Percentiles rank a stretch among this genome's conserved stretches.
phyloP scores from a whole-genome alignment of 2,113 vertebrate species.

The Pedetes capensis region DNA sequence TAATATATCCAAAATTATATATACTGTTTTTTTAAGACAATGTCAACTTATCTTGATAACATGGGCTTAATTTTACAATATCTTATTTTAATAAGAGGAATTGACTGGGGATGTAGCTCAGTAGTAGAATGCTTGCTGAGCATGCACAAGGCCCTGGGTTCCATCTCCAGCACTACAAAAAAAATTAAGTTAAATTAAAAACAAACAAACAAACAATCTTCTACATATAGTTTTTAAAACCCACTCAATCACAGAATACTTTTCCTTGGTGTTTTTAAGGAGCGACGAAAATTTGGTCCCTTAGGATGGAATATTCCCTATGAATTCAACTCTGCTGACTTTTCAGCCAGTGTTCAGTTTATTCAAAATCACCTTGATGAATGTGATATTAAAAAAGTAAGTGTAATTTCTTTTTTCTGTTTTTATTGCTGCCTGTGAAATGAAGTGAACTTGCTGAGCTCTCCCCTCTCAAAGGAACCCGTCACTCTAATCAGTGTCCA shows the following conservation, averaged over 20 bases:
- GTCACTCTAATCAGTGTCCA: background rate
- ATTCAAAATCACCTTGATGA: conserved; percentile 87
- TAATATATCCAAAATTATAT: background rate
- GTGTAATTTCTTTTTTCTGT: background rate
- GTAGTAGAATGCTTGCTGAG: background rate
- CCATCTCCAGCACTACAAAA: background rate
- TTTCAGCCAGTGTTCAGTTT: conserved; percentile 85
- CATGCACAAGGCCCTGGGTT: background rate
- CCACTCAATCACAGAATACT: background rate
- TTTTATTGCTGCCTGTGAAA: background rate
- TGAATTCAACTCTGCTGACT: conserved; percentile 87
- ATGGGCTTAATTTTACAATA: conserved; percentile 40
- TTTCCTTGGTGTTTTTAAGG: conserved; percentile 79
- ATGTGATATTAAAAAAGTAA: conserved; percentile 86
- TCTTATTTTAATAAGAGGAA: background rate
- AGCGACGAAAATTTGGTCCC: conserved; percentile 86
- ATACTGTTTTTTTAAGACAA: background rate
- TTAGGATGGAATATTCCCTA: conserved; percentile 89
- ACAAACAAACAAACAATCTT: background rate
- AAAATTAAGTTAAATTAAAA: too few relatives aligned
- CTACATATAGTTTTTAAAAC: background rate
- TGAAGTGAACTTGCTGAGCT: background rate
- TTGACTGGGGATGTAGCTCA: background rate
- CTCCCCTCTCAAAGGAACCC: too few relatives aligned
- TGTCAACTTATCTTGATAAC: background rate